Evolutionary conservation across 2,797 vertebrate genomes (phyloP).

Genomic region (Sebastes ruberrimus): DNA sequence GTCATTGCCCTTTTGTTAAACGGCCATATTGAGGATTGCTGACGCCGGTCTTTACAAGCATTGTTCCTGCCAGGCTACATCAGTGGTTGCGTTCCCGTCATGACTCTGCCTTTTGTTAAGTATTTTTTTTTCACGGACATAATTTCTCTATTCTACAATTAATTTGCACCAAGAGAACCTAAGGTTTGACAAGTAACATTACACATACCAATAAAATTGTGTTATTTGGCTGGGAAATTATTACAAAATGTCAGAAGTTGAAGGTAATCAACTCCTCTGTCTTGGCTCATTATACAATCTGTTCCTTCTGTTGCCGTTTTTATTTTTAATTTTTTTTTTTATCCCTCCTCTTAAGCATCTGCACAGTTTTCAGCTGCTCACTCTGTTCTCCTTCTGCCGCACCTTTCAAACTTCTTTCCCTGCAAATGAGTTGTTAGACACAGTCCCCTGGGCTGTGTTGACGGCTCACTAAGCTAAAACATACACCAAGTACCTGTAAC

Average conservation of each 20-base stretch:
- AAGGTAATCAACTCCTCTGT: slow-evolving; percentile 43
- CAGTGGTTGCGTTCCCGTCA: slow-evolving; percentile 23
- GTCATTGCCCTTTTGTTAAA: slow-evolving; percentile 52
- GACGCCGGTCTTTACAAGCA: slow-evolving; percentile 37
- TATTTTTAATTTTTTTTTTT: not conserved
- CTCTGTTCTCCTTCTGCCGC: slow-evolving; percentile 27
- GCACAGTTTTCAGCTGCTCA: slow-evolving; percentile 26
- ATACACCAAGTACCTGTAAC: slow-evolving; percentile 23
- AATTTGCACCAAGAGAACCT: slow-evolving; percentile 24
- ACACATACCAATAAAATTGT: slow-evolving; percentile 30
- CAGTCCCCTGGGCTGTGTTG: slow-evolving; percentile 20
- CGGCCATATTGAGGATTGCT: slow-evolving; percentile 34
- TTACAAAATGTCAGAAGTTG: slow-evolving; percentile 46
- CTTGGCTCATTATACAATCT: slow-evolving; percentile 33
- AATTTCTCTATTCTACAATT: slow-evolving; percentile 38
- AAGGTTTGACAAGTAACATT: slow-evolving; percentile 51
- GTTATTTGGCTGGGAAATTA: slow-evolving; percentile 38
- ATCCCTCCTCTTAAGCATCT: slow-evolving; percentile 7
- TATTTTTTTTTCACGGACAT: slow-evolving; percentile 29
- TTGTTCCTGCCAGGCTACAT: slow-evolving; percentile 32
- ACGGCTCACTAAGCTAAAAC: slow-evolving; percentile 44
- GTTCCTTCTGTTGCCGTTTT: slow-evolving; percentile 24
- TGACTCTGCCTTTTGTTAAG: slow-evolving; percentile 63
- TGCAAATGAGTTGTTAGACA: slow-evolving; percentile 38
- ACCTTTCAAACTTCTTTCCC: slow-evolving; percentile 46